These are phyloP conservation scores for Struthio camelus DNA, from an alignment of 2,113 vertebrate species.

Conservation along the genomic window DNA sequence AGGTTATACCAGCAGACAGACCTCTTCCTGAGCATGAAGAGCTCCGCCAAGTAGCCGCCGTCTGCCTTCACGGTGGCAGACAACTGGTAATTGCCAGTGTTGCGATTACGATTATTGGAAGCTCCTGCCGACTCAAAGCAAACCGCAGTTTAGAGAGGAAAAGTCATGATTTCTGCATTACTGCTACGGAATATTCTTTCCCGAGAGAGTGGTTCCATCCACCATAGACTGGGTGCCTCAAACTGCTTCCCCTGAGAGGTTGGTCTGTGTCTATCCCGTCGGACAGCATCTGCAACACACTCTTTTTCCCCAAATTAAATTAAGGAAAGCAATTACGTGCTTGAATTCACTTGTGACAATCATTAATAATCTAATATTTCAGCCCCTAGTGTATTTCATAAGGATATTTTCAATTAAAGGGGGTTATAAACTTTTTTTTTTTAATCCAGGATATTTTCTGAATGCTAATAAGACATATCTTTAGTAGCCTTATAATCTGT, in stretches of 20 bases:
- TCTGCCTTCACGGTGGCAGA: neutral
- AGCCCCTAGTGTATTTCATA: neutral
- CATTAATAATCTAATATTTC: neutral
- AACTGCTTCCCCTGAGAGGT: rapidly evolving
- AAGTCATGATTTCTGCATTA: rapidly evolving
- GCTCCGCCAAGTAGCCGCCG: neutral
- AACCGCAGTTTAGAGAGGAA: neutral
- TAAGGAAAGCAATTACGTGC: neutral
- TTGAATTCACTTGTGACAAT: neutral
- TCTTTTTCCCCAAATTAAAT: neutral
- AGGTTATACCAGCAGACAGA: neutral
- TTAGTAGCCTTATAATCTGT: neutral
- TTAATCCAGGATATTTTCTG: neutral
- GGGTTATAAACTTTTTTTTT: neutral
- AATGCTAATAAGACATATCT: neutral
- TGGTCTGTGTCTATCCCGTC: neutral
- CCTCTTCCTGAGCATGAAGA: neutral
- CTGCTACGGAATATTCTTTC: neutral
- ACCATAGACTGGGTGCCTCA: rapidly evolving
- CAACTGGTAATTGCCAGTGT: neutral
- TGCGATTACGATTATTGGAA: no score
- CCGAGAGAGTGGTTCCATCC: rapidly evolving
- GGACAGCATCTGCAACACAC: neutral
- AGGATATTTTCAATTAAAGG: neutral
- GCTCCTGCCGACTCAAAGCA: neutral